These are phyloP conservation scores for Arge pagana DNA, from an alignment of 2,888 invertebrate genomes.

Conservation along the genomic window DNA sequence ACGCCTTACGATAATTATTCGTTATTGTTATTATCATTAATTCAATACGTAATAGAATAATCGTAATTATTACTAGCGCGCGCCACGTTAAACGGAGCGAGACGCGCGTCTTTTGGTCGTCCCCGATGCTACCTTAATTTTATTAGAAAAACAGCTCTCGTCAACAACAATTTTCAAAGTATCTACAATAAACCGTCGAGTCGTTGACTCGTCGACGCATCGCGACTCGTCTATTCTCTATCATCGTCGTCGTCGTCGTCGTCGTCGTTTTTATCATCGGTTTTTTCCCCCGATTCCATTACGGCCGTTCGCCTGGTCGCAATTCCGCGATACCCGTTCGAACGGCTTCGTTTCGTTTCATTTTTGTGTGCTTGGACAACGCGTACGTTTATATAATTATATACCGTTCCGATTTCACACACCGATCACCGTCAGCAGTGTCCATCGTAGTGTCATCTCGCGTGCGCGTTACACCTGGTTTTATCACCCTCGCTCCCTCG, in stretches of 20 bases:
- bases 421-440: background rate
- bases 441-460: too few species aligned
- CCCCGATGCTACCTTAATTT: constrained; percentile 54
- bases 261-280: background rate
- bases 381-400: background rate
- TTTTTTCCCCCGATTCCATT: constrained; percentile 16
- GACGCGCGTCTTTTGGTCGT: constrained; percentile 53
- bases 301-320: constrained; percentile 16
- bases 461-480: too few species aligned
- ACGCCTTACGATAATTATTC: too few species aligned
- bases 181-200: constrained; percentile 46
- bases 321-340: constrained; percentile 1
- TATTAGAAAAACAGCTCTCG: constrained; percentile 54
- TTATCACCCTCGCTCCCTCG: too few species aligned
- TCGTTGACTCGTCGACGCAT: background rate
- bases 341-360: background rate
- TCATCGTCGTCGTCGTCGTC: background rate
- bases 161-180: constrained; percentile 50
- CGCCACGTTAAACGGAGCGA: constrained; percentile 35
- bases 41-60: constrained; percentile 6
- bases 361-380: constrained; percentile 17
- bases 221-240: background rate
- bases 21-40: background rate
- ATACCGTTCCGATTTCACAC: background rate
- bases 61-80: constrained; percentile 35